Evolutionary conservation across 2,113 vertebrate genomes (phyloP).

Genomic region (Ardeotis arabs): DNA sequence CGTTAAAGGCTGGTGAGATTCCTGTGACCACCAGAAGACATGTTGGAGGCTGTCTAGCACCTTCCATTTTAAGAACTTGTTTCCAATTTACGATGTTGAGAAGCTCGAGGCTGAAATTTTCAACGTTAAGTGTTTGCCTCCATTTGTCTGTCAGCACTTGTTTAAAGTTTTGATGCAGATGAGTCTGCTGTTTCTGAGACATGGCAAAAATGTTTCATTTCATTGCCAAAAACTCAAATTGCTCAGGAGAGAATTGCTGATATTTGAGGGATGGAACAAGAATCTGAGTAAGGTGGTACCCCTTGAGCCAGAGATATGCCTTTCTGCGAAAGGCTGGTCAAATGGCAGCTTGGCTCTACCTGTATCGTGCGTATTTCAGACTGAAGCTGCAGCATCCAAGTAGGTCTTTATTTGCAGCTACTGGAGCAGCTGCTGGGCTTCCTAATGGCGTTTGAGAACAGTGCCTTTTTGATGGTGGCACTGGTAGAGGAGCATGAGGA

Average conservation of each 20-base stretch:
- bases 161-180: not conserved
- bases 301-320: not conserved
- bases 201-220: not conserved
- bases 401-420: not conserved
- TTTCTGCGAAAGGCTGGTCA: fast-evolving
- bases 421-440: not conserved
- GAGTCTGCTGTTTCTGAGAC: not conserved
- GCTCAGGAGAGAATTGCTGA: not conserved
- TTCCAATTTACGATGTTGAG: not conserved
- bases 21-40: not conserved
- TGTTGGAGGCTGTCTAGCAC: not conserved
- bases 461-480: not conserved
- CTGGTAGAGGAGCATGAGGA: not conserved
- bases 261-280: not conserved
- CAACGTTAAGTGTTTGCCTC: not conserved
- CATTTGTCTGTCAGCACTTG: not conserved
- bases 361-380: fast-evolving
- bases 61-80: not conserved
- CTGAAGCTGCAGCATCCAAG: not conserved
- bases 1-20: not conserved
- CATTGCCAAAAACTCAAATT: not conserved
- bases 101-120: not conserved
- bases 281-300: not conserved
- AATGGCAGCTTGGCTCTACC: not conserved
- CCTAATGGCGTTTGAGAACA: not conserved